Percentiles rank a stretch among this genome's conserved stretches.
These are phyloP conservation scores for Diglossa cyanea DNA, from an alignment of 2,797 vertebrate genomes.

Conservation along the genomic window DNA sequence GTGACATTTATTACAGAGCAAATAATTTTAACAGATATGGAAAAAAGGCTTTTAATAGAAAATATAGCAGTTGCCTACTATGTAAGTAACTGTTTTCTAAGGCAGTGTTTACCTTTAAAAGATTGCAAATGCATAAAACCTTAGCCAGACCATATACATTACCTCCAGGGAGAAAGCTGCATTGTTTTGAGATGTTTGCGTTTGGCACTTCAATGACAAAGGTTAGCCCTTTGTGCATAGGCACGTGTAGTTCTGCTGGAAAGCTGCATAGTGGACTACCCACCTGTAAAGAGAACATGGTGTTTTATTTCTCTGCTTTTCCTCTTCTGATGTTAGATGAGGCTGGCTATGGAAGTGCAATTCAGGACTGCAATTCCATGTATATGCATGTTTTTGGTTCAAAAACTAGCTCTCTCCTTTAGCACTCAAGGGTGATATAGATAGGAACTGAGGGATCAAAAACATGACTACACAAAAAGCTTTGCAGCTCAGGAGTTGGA, in stretches of 20 bases:
- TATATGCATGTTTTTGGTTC: background rate
- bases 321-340: background rate
- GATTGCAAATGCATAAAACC: background rate
- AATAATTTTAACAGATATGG: background rate
- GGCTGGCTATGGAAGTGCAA: background rate
- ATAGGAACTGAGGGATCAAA: background rate
- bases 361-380: background rate
- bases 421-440: background rate
- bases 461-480: background rate
- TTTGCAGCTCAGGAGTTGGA: background rate
- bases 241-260: background rate
- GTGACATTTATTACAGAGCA: background rate
- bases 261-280: background rate
- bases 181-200: slow-evolving; percentile 5
- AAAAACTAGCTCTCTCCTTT: background rate
- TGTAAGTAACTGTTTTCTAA: background rate
- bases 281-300: background rate
- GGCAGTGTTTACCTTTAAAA: background rate
- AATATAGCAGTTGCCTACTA: background rate
- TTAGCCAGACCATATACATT: background rate
- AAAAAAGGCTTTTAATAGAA: background rate
- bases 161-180: slow-evolving; percentile 15
- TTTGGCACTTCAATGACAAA: background rate
- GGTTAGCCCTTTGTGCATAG: background rate
- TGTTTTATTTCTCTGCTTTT: background rate